A percentile compares a stretch with the other conserved stretches of the same genome.
phyloP scores from a whole-genome alignment of 2,888 invertebrate species.

The Ramazzottius varieornatus region DNA sequence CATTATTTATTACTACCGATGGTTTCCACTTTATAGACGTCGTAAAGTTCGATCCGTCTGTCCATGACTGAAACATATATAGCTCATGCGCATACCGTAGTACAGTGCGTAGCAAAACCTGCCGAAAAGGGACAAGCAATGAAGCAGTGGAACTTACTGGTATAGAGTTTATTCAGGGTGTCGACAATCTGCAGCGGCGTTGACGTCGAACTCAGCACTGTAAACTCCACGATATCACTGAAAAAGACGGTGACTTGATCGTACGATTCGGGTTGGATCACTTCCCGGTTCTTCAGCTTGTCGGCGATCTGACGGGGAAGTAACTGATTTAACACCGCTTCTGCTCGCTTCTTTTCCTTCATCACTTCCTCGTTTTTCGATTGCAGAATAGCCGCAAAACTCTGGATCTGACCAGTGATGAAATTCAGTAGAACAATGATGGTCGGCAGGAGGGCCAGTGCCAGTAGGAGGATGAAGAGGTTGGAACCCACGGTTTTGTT shows the following conservation, averaged over 20 bases:
- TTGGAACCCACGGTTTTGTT: neutral
- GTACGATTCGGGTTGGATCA: neutral
- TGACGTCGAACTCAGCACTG: neutral
- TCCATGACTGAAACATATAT: too few species aligned
- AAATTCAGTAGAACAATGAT: neutral
- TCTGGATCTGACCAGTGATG: neutral
- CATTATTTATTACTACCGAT: too few species aligned
- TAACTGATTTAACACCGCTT: neutral
- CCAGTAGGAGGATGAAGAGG: neutral
- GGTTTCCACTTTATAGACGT: slow-evolving; percentile 5
- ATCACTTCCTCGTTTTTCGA: neutral
- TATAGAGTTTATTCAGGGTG: slow-evolving; percentile 1
- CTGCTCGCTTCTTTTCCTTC: neutral
- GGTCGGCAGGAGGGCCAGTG: neutral
- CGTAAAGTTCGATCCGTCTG: neutral
- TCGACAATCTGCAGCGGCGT: slow-evolving; percentile 4
- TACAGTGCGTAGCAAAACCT: too few species aligned
- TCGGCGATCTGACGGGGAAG: neutral
- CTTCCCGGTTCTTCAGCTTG: neutral
- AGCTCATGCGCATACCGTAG: too few species aligned
- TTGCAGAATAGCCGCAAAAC: neutral
- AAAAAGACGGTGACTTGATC: slow-evolving; percentile 4
- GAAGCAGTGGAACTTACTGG: neutral
- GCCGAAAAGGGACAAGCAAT: too few species aligned
- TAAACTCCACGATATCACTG: slow-evolving; percentile 3